Evolutionary conservation across 1,140 invertebrate genomes (phyloP), one percentile per base, ranked within the genome.

Genomic region (Pantala flavescens): DNA sequence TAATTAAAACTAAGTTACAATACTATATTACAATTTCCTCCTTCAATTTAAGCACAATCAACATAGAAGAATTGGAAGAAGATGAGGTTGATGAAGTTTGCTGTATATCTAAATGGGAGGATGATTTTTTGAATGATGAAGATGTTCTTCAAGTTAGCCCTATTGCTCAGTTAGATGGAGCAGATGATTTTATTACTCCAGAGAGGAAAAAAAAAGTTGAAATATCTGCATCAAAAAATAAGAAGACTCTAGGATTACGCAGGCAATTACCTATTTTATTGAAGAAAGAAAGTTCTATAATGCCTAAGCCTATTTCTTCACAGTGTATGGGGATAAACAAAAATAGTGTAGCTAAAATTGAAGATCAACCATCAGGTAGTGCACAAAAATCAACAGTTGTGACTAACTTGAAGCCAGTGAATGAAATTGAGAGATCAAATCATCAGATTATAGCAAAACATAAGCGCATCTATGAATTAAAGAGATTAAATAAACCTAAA

Each of bases 61-160:
- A 63, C 3, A 14, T 7, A 12, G 12, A 63, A 21, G n/a, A 63
- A 63, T 19, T 63, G 49, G n/a, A 63, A 63, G 49, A 3, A 14
- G 28, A 73, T 23, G 28, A 71, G 16, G 23, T 63, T 71, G 73
- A 23, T 19, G 43, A 55, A 23, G 71, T 28, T 28, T 75, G 77
- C 28, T 36, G 28, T 9, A 36, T 2, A 5, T 36, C 28, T 28
- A 77, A 79, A 23, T 84, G 83, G 83, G 77, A 84, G 77, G 83
- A 85, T 36, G 2, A 36, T 79, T 82, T 83, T 0, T 78, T 81
- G 73, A 82, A 82, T 71, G 80, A 81, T 71, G 85, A 83, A 77
- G 79, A 83, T 23, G 75, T 75, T 70, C 77, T 79, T 74, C 79
- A 81, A 12, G 79, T 81, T 72, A 80, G 83, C 36, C 78, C 82